Evolutionary conservation across 2,797 vertebrate species (phyloP).

Genomic region (Hemitrygon akajei): DNA sequence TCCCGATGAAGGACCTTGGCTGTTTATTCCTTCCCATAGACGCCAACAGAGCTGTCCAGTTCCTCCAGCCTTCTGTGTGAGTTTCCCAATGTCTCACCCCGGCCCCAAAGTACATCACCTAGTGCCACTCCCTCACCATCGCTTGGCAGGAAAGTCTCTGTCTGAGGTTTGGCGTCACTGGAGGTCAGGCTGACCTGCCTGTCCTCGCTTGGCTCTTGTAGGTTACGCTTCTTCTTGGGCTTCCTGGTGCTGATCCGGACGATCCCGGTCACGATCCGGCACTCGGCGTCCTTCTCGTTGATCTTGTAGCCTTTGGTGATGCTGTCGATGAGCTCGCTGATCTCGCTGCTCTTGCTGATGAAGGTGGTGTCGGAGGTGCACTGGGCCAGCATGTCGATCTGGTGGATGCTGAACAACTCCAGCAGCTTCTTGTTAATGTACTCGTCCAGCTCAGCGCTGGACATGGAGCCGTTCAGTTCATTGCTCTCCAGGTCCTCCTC

Average conservation of each 20-base stretch:
- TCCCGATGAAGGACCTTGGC: too few relatives aligned
- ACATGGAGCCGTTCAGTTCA: constrained; percentile 76
- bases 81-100: too few relatives aligned
- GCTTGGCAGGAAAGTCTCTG: background rate
- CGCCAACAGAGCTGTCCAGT: too few relatives aligned
- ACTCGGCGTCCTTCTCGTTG: constrained; percentile 92
- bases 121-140: background rate
- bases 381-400: constrained; percentile 95
- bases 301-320: constrained; percentile 96
- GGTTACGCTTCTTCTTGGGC: constrained; percentile 51
- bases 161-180: background rate
- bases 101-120: too few relatives aligned
- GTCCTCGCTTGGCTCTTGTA: background rate
- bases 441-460: constrained; percentile 83
- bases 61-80: too few relatives aligned
- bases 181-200: background rate
- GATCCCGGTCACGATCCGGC: constrained; percentile 87
- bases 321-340: constrained; percentile 94
- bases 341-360: constrained; percentile 93
- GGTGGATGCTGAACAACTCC: constrained; percentile 91
- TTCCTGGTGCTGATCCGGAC: constrained; percentile 96
- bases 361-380: constrained; percentile 95
- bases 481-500: constrained; percentile 76
- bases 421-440: constrained; percentile 94
- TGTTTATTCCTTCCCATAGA: too few relatives aligned